Evolutionary conservation across 2,113 vertebrate species (phyloP).

Genomic region (Amblyornis subalaris): DNA sequence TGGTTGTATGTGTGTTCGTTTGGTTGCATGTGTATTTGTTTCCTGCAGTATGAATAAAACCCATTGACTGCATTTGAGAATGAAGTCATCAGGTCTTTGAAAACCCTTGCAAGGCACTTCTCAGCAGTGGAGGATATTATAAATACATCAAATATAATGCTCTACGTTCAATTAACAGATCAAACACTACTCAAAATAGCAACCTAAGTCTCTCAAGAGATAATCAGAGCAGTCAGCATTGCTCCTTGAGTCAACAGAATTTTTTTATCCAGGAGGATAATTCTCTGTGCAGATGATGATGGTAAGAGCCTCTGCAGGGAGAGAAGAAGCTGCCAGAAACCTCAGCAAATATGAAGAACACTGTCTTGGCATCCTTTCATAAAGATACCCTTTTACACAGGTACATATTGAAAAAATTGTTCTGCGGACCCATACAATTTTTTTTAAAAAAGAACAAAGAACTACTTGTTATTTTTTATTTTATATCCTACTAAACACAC

Average conservation of each 20-base stretch:
- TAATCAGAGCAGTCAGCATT: neutral
- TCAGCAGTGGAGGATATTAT: neutral
- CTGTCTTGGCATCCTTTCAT: neutral
- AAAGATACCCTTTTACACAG: neutral
- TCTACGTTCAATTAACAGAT: neutral
- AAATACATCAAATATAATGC: neutral
- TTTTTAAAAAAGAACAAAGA: neutral
- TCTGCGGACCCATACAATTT: neutral
- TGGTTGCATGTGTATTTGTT: neutral
- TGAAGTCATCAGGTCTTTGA: neutral
- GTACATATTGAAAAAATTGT: neutral
- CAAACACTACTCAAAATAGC: neutral
- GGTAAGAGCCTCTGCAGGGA: neutral
- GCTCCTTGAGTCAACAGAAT: neutral
- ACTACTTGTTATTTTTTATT: neutral
- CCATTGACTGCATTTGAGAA: neutral
- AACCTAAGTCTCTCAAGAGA: neutral
- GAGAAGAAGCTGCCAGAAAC: neutral
- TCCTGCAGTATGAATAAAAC: neutral
- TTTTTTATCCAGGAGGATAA: neutral
- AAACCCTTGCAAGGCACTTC: neutral
- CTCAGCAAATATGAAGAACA: neutral
- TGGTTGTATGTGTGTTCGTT: neutral
- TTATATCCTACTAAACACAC: neutral
- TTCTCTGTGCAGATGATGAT: neutral